Evolutionary conservation across 1,140 invertebrate species (phyloP), one percentile per base, ranked within the genome.

Genomic region (Chironomus striatipennis): DNA sequence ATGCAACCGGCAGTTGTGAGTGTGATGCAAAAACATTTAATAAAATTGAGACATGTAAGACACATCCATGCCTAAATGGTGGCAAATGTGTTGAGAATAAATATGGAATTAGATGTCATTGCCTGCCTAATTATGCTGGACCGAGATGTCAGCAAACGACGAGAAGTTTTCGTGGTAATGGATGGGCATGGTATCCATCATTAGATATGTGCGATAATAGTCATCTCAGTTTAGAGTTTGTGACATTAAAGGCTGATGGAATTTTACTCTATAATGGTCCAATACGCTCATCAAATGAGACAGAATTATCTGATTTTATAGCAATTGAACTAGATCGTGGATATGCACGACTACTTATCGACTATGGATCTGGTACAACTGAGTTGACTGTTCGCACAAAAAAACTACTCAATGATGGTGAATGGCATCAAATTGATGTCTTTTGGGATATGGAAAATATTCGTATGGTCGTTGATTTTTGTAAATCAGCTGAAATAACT

Each of bases 191-290:
- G 86, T 91, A 89, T 80, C 85, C 88, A 12, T 83, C 89, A 0
- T 80, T 91, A 2, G 85, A 88, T 65, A 86, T 89, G 79, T 91
- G 90, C 80, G 86, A 88, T 73, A 84, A 87, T 18, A 89, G 89
- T 21, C 87, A 88, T 77, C 81, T 91, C 12, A 89, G 87, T 75
- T 78, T 91, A n/a, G 89, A 91, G 80, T 90, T 91, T 77, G 85
- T 90, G 20, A 90, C 90, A 0, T 81, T 82, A 43, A 83, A 85
- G 75, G 81, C 84, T n/a, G 86, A 89, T 77, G 90, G 89, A 2
- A 80, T 90, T 7, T 81, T 91, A 24, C 82, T 91, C 12, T 91
- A 91, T 80, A 91, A 90, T 78, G 90, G 90, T 43, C 90, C 90
- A 15, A 87, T 34, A 2, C 24, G 24, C 1, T 90, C 73, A 86